Percentiles rank a stretch among this genome's conserved stretches.
Conservation (phyloP, 2,888 invertebrate genomes). For the Unio pictorum region DNA sequence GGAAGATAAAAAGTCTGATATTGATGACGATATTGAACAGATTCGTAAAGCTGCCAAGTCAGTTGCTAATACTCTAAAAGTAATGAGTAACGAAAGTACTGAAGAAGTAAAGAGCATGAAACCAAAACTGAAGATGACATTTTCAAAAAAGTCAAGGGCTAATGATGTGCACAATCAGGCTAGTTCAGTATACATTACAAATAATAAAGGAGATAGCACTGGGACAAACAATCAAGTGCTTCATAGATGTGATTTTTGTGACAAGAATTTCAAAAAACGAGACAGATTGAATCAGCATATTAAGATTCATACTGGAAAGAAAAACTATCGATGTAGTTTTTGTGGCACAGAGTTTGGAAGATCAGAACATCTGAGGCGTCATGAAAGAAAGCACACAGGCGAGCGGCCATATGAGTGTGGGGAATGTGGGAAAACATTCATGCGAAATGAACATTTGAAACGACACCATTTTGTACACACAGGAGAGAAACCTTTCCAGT, state of each 20-base stretch:
- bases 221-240: slow-evolving; percentile 16
- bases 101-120: slow-evolving; percentile 28
- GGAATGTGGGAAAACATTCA: slow-evolving; percentile 39
- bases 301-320: slow-evolving; percentile 35
- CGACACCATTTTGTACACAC: slow-evolving; percentile 44
- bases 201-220: slow-evolving; percentile 17
- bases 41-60: slow-evolving; percentile 35
- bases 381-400: slow-evolving; percentile 38
- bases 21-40: slow-evolving; percentile 38
- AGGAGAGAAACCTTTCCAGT: slow-evolving; percentile 43
- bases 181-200: slow-evolving; percentile 17
- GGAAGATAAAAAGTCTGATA: slow-evolving; percentile 21
- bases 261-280: slow-evolving; percentile 35
- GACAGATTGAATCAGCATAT: slow-evolving; percentile 29
- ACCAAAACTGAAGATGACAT: slow-evolving; percentile 30
- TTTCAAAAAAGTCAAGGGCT: slow-evolving; percentile 26
- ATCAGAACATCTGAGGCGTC: slow-evolving; percentile 43
- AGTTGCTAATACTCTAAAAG: slow-evolving; percentile 32
- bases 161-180: slow-evolving; percentile 3
- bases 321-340: slow-evolving; percentile 39
- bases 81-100: slow-evolving; percentile 21
- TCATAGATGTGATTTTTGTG: slow-evolving; percentile 38
- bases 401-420: slow-evolving; percentile 37
- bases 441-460: slow-evolving; percentile 44
- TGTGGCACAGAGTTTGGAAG: slow-evolving; percentile 38